phyloP scores from a whole-genome alignment of 1,140 invertebrate genomes.

The Batillaria attramentaria region DNA sequence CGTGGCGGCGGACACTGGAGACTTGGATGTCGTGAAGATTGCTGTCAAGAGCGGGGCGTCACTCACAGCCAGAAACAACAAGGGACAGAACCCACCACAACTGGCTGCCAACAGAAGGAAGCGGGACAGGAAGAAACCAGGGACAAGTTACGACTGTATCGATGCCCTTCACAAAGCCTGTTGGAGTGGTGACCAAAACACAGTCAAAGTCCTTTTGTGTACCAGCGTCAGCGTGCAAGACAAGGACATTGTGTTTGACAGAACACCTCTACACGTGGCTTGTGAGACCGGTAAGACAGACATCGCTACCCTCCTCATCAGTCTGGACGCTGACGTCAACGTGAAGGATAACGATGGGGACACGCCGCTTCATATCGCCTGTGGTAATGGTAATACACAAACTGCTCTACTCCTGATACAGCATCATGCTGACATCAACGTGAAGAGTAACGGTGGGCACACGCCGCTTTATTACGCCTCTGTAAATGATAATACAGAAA shows the following conservation, averaged over 20 bases:
- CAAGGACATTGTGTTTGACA: background rate
- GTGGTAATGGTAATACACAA: too few relatives aligned
- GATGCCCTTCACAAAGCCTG: background rate
- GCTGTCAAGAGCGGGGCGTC: background rate
- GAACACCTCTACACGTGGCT: background rate
- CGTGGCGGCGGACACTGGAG: background rate
- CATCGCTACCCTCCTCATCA: background rate
- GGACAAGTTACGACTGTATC: too few relatives aligned
- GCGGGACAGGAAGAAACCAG: background rate
- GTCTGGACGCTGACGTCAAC: background rate
- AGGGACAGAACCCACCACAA: background rate
- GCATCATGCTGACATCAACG: too few relatives aligned
- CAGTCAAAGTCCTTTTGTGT: background rate
- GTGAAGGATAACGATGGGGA: too few relatives aligned
- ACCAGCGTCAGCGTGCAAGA: background rate
- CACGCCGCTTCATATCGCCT: too few relatives aligned
- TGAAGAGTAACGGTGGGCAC: too few relatives aligned
- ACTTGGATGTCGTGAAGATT: background rate
- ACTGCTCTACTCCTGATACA: too few relatives aligned
- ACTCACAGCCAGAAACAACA: background rate
- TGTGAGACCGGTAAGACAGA: background rate
- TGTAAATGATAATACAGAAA: too few relatives aligned
- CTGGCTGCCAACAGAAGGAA: too few relatives aligned
- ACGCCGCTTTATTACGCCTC: too few relatives aligned
- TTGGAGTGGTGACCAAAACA: background rate